Evolutionary conservation across 2,797 vertebrate genomes (phyloP), one percentile per base, ranked within the genome.

Genomic region (Rhadinocentrus ornatus): DNA sequence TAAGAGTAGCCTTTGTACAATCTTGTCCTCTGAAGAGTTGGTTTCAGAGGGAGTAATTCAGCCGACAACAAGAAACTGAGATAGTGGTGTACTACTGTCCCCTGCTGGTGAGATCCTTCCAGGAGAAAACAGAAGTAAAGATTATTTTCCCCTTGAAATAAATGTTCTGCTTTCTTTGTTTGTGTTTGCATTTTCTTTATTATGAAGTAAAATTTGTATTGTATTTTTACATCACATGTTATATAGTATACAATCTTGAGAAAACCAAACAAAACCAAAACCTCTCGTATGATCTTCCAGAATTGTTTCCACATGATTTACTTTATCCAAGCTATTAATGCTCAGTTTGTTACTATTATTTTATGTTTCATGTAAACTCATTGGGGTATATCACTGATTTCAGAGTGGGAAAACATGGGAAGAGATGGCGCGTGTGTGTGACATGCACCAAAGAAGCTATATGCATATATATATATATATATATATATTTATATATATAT

Each of bases 61-160:
- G 66, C 46, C 62, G 37, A 46, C 11, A 20, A 55, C 1, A 2
- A 48, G 55, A 44, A 56, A 29, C 57, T 53, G 63, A 46, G 65
- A 74, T 15, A 74, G 68, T 32, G 73, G 92, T 89, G 77, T 84
- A 85, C 84, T 90, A 92, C 87, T 91, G 93, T 78, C 93, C 89
- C 89, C 93, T 93, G 88, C 82, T 93, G 93, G 87, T 73, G 0
- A 2, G 0, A 22, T 72, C 13, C 26, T 57, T 52, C 20, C 12
- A 8, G 22, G 20, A 39, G 26, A 31, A 72, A 77, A 75, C 13
- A 35, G 22, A 5, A 44, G 35, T 2, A 31, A 22, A 5, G 12
- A 18, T 12, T 12, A 53, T 22, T 53, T 53, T 20, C 16, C 20
- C n/a, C 46, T 50, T 35, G 6, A 66, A 26, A 34, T 52, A 32